Percentiles rank a stretch among this genome's conserved stretches.
Evolutionary conservation across 2,113 vertebrate genomes (phyloP).

Genomic region (Bubo blakistoni): DNA sequence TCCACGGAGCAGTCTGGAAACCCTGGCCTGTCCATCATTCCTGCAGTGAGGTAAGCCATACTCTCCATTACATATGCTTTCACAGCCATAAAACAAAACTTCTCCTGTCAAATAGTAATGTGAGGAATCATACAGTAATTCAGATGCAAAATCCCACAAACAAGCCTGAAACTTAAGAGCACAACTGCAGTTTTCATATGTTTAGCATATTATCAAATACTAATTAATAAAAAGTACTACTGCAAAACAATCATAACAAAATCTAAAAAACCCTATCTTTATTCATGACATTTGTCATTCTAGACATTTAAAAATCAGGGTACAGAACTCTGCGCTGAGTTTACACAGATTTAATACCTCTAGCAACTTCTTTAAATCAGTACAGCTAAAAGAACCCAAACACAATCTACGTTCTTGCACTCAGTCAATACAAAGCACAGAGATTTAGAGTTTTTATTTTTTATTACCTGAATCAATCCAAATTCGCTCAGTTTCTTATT

Average conservation of each 20-base stretch:
- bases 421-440: neutral
- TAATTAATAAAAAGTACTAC: neutral
- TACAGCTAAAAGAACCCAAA: neutral
- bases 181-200: neutral
- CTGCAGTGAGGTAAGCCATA: slow-evolving; percentile 96
- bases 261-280: no score
- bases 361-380: neutral
- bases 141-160: neutral
- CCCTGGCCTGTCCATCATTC: slow-evolving; percentile 92
- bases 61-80: slow-evolving; percentile 95
- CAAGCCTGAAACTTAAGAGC: neutral
- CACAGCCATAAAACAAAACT: slow-evolving; percentile 89
- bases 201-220: neutral
- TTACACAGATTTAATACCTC: neutral
- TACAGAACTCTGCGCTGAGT: neutral
- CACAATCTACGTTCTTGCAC: neutral
- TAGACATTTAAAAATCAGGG: neutral
- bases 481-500: slow-evolving; percentile 89
- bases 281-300: neutral
- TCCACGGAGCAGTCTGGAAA: slow-evolving; percentile 92
- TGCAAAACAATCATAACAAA: neutral
- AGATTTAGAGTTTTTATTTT: neutral
- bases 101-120: slow-evolving; percentile 76
- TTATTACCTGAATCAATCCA: slow-evolving; percentile 90
- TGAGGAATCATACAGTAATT: neutral